phyloP scores from a whole-genome alignment of 2,888 invertebrate species.

The Cheilosia vernalis region DNA sequence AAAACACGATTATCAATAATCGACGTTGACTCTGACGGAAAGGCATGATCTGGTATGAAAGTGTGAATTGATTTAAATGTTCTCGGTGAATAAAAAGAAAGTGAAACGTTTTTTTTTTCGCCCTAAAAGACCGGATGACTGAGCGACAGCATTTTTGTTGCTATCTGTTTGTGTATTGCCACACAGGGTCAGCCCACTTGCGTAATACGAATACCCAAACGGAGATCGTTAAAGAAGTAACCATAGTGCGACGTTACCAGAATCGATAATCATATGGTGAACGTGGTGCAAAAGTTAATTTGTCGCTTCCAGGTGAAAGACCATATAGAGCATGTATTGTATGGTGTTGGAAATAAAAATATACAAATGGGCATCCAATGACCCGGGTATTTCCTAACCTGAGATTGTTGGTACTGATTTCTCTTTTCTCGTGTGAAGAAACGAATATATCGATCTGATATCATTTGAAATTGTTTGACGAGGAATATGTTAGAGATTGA shows the following conservation, averaged over 20 bases:
- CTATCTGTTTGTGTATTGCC: too few relatives aligned
- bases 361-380: constrained; percentile 5
- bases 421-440: not conserved
- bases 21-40: not conserved
- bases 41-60: constrained; percentile 3
- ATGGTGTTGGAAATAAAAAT: not conserved
- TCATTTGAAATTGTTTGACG: too few relatives aligned
- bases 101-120: constrained; percentile 9
- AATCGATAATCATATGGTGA: constrained; percentile 33
- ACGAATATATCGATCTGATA: too few relatives aligned
- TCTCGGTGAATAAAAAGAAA: constrained; percentile 10
- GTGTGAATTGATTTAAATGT: constrained; percentile 22
- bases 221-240: too few relatives aligned
- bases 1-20: not conserved
- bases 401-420: not conserved
- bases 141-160: too few relatives aligned
- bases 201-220: too few relatives aligned
- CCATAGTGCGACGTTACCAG: not conserved
- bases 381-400: not conserved
- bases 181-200: too few relatives aligned
- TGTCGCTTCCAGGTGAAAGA: constrained; percentile 22
- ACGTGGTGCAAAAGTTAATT: constrained; percentile 31
- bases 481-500: too few relatives aligned
- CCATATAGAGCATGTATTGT: constrained; percentile 3
- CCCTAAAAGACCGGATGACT: not conserved